A percentile compares a stretch with the other conserved stretches of the same genome.
phyloP scores from a whole-genome alignment of 2,888 invertebrate species.

The Mesochorus sp. region DNA sequence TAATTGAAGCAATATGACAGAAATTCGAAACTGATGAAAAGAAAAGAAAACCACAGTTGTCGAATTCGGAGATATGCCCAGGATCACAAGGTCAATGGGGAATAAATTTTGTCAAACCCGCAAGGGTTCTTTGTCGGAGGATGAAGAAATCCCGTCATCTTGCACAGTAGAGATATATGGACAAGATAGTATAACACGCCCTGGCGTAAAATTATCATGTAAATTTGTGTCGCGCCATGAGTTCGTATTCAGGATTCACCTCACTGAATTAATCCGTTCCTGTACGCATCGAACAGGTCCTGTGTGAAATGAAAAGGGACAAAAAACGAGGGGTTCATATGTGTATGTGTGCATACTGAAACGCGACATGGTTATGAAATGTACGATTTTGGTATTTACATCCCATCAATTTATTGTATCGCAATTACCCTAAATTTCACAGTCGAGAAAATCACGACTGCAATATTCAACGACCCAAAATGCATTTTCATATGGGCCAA shows the following conservation, averaged over 20 bases:
- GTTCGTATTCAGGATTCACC: slow-evolving; percentile 28
- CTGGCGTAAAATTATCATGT: slow-evolving; percentile 57
- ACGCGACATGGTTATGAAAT: slow-evolving; percentile 64
- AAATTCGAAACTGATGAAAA: no score
- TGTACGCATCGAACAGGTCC: neutral
- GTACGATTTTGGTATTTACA: slow-evolving; percentile 67
- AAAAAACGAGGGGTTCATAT: no score
- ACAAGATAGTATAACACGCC: slow-evolving; percentile 2
- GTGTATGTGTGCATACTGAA: no score
- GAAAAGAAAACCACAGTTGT: no score
- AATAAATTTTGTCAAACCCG: slow-evolving; percentile 31
- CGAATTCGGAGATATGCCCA: no score
- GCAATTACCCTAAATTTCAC: slow-evolving; percentile 59
- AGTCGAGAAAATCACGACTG: slow-evolving; percentile 58
- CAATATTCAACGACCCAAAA: slow-evolving; percentile 16
- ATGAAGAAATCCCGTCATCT: slow-evolving; percentile 18
- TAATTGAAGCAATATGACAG: no score
- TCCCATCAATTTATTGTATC: slow-evolving; percentile 66
- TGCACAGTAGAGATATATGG: neutral
- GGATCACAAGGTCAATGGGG: neutral
- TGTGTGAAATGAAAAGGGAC: slow-evolving; percentile 4
- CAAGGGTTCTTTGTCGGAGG: slow-evolving; percentile 16
- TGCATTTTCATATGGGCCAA: neutral
- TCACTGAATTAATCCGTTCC: slow-evolving; percentile 57
- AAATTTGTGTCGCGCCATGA: slow-evolving; percentile 51